phyloP scores from a whole-genome alignment of 2,113 vertebrate genomes.

The Fulmarus glacialis region DNA sequence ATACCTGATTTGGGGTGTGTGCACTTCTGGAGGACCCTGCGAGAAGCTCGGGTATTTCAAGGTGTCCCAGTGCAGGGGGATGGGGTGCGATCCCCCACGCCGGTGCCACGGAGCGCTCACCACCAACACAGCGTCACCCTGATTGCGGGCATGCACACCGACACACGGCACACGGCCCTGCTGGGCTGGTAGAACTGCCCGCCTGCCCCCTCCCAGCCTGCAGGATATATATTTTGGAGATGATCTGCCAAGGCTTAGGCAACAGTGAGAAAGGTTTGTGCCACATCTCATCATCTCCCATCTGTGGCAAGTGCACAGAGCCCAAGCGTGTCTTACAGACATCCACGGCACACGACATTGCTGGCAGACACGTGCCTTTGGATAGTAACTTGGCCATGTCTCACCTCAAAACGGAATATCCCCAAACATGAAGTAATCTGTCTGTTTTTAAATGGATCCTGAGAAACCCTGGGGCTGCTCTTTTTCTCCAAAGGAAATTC shows the following conservation, averaged over 20 bases:
- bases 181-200: neutral
- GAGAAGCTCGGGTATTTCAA: neutral
- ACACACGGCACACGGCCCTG: neutral
- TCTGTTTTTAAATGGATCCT: neutral
- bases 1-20: neutral
- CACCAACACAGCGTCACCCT: neutral
- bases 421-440: neutral
- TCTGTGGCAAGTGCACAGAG: neutral
- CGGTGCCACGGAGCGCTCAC: neutral
- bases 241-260: no score
- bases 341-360: accelerated
- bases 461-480: neutral
- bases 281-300: neutral
- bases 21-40: neutral
- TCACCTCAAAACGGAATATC: neutral
- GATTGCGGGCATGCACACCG: neutral
- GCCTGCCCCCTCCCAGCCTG: neutral
- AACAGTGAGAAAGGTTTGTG: neutral
- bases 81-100: neutral
- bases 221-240: accelerated
- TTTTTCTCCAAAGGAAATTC: neutral
- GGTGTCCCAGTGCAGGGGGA: neutral
- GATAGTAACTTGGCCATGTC: neutral
- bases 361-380: accelerated
- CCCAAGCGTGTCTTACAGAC: neutral